Base-by-base conservation (phyloP, 2,888 invertebrate genomes). In the Drosophila phalerata region DNA sequence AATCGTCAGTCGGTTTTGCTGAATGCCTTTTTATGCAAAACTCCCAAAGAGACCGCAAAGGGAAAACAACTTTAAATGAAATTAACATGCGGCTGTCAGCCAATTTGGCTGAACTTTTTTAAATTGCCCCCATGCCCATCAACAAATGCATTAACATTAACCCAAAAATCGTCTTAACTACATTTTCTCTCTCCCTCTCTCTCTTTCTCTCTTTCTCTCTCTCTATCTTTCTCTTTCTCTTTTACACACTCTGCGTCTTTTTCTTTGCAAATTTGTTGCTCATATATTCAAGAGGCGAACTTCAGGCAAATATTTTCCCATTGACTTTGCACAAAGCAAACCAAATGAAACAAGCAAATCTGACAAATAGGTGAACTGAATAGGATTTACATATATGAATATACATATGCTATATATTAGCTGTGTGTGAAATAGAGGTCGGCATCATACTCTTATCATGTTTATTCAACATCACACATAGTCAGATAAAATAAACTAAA, bases 61-160 rank as follows among this genome's bases (percentile, higher is more conserved):
- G 85, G 84, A 88, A 85, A 85, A 80, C 84, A 76, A 88, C 74
- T 76, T 83, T 79, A 83, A 56, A 83, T 80, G 65, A 88, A 88
- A 80, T 88, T 85, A 76, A 80, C 83, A 85, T 88, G 77, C 77
- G 79, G 66, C 78, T 78, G 75, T 86, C 79, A 56, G 77, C 78
- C 81, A 86, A 86, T 78, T 83, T 86, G 81, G 85, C 19, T 83
- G 80, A 84, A 85, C 74, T 82, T 71, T 77, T 79, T 84, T 79
- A 84, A 81, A 87, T 83, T 87, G 79, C 79, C 78, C 15, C 61
- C 61, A 42, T 30, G 65, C 53, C 81, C 87, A 78, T 86, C 81
- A 81, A 69, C 72, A 73, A 76, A 87, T 87, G 87, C 83, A 83
- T 83, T 79, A 87, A 70, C 87, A 83, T 83, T 87, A 83, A 83